These are phyloP conservation scores for Enteromius mattozi DNA, from an alignment of 2,797 vertebrate species.

Conservation along the genomic window DNA sequence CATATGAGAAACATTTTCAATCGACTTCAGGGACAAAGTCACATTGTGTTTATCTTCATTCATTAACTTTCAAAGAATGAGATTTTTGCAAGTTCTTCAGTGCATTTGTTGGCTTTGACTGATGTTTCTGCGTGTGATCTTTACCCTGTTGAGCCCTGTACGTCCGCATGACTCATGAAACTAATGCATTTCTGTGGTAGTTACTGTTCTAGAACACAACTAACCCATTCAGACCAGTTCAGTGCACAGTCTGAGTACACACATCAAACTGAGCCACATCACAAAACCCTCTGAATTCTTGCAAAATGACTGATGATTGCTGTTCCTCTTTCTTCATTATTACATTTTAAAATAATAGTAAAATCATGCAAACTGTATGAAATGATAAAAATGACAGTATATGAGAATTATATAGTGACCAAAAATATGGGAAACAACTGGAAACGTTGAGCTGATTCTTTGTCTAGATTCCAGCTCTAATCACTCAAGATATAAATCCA, in stretches of 20 bases:
- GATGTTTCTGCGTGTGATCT: slow-evolving; percentile 19
- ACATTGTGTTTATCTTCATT: neutral
- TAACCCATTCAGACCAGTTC: slow-evolving; percentile 30
- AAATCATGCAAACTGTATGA: neutral
- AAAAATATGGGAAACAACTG: neutral
- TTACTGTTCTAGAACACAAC: slow-evolving; percentile 47
- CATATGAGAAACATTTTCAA: neutral
- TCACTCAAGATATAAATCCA: neutral
- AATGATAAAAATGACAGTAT: neutral
- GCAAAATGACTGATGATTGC: neutral
- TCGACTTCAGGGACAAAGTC: neutral
- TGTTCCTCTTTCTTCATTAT: neutral
- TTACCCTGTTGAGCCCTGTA: neutral
- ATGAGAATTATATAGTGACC: neutral
- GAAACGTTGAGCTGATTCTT: neutral
- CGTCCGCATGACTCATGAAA: slow-evolving; percentile 4
- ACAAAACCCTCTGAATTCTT: neutral
- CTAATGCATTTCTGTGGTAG: slow-evolving; percentile 31
- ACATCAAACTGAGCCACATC: neutral
- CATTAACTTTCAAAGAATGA: neutral
- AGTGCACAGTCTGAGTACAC: neutral
- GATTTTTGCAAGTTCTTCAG: neutral
- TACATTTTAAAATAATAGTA: neutral
- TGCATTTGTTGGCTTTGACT: slow-evolving; percentile 1
- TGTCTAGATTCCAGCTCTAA: neutral